phyloP scores from a whole-genome alignment of 2,797 vertebrate species.

The Enoplosus armatus region DNA sequence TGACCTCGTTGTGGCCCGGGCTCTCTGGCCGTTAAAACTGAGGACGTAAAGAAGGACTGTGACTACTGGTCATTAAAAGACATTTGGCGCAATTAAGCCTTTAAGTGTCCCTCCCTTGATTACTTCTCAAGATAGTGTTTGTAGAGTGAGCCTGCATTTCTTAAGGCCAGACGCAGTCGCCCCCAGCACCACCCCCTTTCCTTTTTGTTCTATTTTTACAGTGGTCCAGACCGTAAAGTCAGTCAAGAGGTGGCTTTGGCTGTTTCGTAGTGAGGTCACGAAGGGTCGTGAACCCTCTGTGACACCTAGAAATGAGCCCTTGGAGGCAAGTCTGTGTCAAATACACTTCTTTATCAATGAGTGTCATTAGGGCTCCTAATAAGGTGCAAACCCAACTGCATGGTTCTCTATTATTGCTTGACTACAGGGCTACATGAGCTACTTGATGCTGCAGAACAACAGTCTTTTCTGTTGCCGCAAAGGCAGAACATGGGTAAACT shows the following conservation, averaged over 20 bases:
- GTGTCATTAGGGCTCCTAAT: slow-evolving; percentile 8
- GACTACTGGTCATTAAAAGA: slow-evolving; percentile 86
- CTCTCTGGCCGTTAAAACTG: slow-evolving; percentile 65
- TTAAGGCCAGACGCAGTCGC: slow-evolving; percentile 81
- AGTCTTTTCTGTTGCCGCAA: too few species aligned
- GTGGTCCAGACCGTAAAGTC: slow-evolving; percentile 76
- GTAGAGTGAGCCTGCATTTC: slow-evolving; percentile 77
- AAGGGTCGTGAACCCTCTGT: slow-evolving; percentile 69
- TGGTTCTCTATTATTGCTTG: not conserved
- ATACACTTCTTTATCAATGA: slow-evolving; percentile 43
- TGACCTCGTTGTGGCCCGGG: slow-evolving; percentile 60
- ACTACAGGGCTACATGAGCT: not conserved
- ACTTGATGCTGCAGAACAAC: not conserved
- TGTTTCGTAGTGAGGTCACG: slow-evolving; percentile 55
- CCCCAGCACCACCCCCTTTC: slow-evolving; percentile 10
- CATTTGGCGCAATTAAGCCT: slow-evolving; percentile 87
- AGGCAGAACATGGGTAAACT: not conserved
- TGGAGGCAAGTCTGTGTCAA: slow-evolving; percentile 28
- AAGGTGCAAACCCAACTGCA: not conserved
- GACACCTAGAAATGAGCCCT: slow-evolving; percentile 53
- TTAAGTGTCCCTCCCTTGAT: slow-evolving; percentile 85
- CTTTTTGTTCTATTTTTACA: slow-evolving; percentile 75
- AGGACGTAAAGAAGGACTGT: slow-evolving; percentile 69
- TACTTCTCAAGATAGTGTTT: slow-evolving; percentile 90
- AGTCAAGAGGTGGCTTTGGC: slow-evolving; percentile 62